Conservation (phyloP, 1,140 invertebrate species). For the Babylonia areolata region DNA sequence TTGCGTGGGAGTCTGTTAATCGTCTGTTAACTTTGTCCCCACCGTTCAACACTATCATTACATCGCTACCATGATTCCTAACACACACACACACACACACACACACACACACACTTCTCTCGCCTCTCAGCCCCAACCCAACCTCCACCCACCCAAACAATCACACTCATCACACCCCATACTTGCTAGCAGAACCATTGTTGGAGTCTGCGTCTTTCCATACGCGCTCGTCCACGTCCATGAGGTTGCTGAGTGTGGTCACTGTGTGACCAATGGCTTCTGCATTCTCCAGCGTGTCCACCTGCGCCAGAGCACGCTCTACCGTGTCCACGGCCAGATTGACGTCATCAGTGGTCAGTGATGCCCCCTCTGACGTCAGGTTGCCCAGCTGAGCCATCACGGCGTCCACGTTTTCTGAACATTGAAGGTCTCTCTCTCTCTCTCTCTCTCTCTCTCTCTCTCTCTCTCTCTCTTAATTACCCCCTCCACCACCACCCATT, state of each 20-base stretch:
- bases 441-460: too few species aligned
- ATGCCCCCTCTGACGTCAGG: not conserved
- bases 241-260: not conserved
- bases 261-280: not conserved
- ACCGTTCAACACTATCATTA: too few species aligned
- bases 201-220: not conserved
- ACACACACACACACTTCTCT: too few species aligned
- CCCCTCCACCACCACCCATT: too few species aligned
- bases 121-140: too few species aligned
- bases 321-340: not conserved
- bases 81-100: too few species aligned
- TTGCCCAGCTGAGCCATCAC: not conserved
- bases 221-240: not conserved
- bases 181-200: not conserved
- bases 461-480: too few species aligned
- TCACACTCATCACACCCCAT: not conserved
- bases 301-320: not conserved
- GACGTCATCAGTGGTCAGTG: not conserved
- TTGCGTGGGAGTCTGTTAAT: too few species aligned
- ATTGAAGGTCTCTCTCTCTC: too few species aligned
- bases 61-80: too few species aligned
- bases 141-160: too few species aligned
- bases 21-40: too few species aligned
- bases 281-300: not conserved
- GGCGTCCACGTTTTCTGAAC: not conserved